Conservation (phyloP, 1,140 invertebrate species). For the Sinonovacula constricta region DNA sequence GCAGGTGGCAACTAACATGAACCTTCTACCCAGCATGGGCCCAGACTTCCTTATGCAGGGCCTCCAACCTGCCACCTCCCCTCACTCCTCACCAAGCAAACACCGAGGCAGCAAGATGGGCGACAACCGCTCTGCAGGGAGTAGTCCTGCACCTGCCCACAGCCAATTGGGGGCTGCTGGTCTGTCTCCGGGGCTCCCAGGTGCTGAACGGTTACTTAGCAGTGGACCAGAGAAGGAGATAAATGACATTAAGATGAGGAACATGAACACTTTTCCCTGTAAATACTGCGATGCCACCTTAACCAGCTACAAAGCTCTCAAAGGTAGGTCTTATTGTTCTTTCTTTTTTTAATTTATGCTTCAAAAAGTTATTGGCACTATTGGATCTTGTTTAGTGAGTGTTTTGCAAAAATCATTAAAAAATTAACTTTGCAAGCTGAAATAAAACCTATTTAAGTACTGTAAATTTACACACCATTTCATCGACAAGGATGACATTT, state of each 20-base stretch:
- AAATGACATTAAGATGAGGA: conserved; percentile 42
- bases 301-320: conserved; percentile 86
- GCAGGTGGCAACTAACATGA: conserved; percentile 54
- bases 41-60: conserved; percentile 40
- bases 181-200: conserved; percentile 29
- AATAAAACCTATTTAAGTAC: too few relatives aligned
- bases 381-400: too few relatives aligned
- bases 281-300: conserved; percentile 90
- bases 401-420: too few relatives aligned
- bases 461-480: too few relatives aligned
- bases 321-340: too few relatives aligned
- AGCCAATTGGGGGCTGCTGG: conserved; percentile 13
- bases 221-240: conserved; percentile 34
- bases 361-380: too few relatives aligned
- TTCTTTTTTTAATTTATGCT: too few relatives aligned
- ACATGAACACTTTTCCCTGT: conserved; percentile 85
- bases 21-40: conserved; percentile 47
- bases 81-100: conserved; percentile 19
- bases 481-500: too few relatives aligned
- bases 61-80: background rate
- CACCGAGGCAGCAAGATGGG: background rate
- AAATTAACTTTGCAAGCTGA: too few relatives aligned
- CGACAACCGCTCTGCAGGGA: background rate
- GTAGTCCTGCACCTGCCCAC: conserved; percentile 26
- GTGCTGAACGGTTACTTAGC: too few relatives aligned